Conservation (phyloP, 2,113 vertebrate species). For the Typhlomys cinereus region DNA sequence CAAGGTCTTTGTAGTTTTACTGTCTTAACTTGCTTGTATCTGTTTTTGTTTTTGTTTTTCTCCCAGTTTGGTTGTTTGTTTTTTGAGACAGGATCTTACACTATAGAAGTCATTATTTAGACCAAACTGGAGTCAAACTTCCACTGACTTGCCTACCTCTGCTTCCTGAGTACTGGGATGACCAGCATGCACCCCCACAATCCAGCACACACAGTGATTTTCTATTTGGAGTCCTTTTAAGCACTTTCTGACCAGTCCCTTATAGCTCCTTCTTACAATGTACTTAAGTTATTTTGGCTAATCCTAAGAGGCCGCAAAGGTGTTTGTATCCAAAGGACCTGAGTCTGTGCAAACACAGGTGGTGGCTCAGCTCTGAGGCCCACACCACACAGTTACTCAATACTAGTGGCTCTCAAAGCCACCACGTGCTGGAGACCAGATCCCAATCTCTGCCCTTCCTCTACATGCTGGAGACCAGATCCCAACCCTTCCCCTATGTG, state of each 20-base stretch:
- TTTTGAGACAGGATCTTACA: neutral
- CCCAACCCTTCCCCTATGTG: too few species aligned
- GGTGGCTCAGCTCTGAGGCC: rapidly evolving
- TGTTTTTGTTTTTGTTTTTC: neutral
- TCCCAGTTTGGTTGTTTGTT: neutral
- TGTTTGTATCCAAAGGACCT: too few species aligned
- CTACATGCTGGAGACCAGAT: too few species aligned
- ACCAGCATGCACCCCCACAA: neutral
- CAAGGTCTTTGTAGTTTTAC: neutral
- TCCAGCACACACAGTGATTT: neutral
- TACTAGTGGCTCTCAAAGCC: neutral
- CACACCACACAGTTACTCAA: neutral
- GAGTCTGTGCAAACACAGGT: neutral
- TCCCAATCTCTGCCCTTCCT: too few species aligned
- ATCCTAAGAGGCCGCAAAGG: neutral
- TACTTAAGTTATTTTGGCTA: neutral
- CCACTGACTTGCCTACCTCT: neutral
- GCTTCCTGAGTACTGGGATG: neutral
- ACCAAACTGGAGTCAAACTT: neutral
- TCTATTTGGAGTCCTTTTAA: neutral
- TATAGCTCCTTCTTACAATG: neutral
- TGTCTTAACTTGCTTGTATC: neutral
- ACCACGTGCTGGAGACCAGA: neutral
- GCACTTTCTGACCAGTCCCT: neutral
- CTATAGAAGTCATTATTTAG: neutral